Percentiles rank a stretch among this genome's conserved stretches.
phyloP scores from a whole-genome alignment of 2,797 vertebrate species.

The Esox lucius region DNA sequence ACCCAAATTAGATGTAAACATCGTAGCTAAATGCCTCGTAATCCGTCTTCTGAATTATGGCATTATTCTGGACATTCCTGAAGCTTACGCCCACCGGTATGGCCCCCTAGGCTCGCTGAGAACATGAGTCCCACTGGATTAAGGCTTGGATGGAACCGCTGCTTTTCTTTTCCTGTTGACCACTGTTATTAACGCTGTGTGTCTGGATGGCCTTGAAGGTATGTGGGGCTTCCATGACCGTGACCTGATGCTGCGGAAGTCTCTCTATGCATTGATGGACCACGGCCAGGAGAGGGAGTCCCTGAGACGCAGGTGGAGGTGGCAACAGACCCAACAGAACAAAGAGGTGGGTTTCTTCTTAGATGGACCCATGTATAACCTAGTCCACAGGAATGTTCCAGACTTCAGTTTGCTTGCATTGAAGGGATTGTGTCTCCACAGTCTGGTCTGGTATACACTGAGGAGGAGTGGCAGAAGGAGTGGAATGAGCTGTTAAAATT shows the following conservation, averaged over 20 bases:
- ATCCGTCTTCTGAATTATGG: slow-evolving; percentile 10
- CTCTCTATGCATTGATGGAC: slow-evolving; percentile 90
- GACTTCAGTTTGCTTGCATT: background rate
- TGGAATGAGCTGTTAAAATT: slow-evolving; percentile 94
- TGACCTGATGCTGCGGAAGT: slow-evolving; percentile 91
- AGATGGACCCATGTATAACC: background rate
- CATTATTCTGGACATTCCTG: slow-evolving; percentile 20
- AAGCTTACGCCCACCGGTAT: slow-evolving; percentile 6
- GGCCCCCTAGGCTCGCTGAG: background rate
- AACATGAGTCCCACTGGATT: background rate
- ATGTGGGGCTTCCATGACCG: slow-evolving; percentile 99
- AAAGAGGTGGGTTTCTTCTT: slow-evolving; percentile 83
- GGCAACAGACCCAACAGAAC: slow-evolving; percentile 97
- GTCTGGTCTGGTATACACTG: slow-evolving; percentile 96
- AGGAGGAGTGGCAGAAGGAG: slow-evolving; percentile 98
- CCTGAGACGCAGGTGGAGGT: slow-evolving; percentile 89
- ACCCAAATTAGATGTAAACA: slow-evolving; percentile 28
- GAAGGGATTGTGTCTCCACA: slow-evolving; percentile 51
- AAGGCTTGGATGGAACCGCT: background rate
- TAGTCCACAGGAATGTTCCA: background rate
- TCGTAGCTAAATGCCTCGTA: slow-evolving; percentile 23
- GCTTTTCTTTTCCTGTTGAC: background rate
- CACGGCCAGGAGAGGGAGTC: slow-evolving; percentile 88
- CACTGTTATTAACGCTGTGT: background rate
- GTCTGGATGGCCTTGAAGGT: slow-evolving; percentile 65